Base-by-base conservation (phyloP, 2,888 invertebrate species). In the Macaria notata region DNA sequence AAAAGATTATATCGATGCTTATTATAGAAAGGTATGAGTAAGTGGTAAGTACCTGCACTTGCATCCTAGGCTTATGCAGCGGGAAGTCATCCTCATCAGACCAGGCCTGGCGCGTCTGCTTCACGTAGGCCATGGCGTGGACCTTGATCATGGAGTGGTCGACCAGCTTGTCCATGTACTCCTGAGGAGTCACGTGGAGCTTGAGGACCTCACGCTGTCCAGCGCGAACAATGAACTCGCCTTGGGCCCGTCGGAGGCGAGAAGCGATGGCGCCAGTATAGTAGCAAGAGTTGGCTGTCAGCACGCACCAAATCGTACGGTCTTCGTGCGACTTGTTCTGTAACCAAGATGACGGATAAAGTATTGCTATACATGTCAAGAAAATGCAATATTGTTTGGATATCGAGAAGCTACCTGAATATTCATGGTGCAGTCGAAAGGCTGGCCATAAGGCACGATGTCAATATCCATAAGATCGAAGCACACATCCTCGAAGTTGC, bases 81-180 rank as follows among this genome's bases (percentile, higher is more conserved):
- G 93, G 92, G 83, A 95, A 95, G 73, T 95, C 95, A 66, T 95
- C 95, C 73, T 95, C 95, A 68, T 94, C 94, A 49, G 94, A 94
- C 94, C 95, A 95, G 2, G 94, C 93, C 78, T 96, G 96, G 46
- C 93, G 93, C 0, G 95, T 96, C 76, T 95, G 95, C 68, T 93
- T 92, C 1, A 95, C 95, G 63, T 93, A 93, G 3, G 94, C 94
- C 84, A 94, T 93, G n/a, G 94, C 94, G 68, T 94, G 94, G 59
- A 95, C 93, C 84, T 95, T 95, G 56, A 96, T 90, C 85, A 94
- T 92, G 50, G 93, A 91, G 70, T 95, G 94, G 72, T 95, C 95
- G 0, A 94, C 94, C 65, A 95, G 75, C 73, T 94, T 94, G 59
- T 93, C 92, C 85, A 94, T 91, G 78, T 96, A 96, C 60, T 95